Percentiles rank a stretch among this genome's conserved stretches.
Evolutionary conservation across 2,888 invertebrate species (phyloP).

Genomic region (Drosophila demipolita): DNA sequence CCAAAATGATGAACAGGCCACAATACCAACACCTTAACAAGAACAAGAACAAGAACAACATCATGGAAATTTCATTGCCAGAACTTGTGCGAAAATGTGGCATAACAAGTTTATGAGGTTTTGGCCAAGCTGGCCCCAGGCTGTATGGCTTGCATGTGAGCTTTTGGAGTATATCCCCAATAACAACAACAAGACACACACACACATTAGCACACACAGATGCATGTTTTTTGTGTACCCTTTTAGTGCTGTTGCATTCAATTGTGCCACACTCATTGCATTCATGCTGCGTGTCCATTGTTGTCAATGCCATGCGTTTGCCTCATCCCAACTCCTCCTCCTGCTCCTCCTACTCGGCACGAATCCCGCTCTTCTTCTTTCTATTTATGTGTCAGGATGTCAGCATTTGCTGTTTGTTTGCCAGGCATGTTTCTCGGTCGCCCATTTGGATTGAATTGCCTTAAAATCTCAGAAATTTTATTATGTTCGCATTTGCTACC

Average conservation of each 20-base stretch:
- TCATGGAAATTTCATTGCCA: slow-evolving; percentile 37
- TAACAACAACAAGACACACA: neutral
- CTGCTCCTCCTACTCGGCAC: neutral
- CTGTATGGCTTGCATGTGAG: slow-evolving; percentile 44
- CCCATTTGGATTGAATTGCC: slow-evolving; percentile 4
- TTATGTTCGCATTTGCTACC: slow-evolving; percentile 64
- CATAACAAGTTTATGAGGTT: slow-evolving; percentile 71
- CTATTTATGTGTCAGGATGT: slow-evolving; percentile 37
- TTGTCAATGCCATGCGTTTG: slow-evolving; percentile 39
- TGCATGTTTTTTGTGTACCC: slow-evolving; percentile 3
- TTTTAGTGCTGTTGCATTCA: slow-evolving; percentile 43
- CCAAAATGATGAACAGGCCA: slow-evolving; percentile 63
- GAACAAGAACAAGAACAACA: slow-evolving; percentile 37
- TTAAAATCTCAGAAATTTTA: slow-evolving; percentile 73
- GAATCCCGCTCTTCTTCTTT: neutral
- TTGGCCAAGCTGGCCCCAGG: slow-evolving; percentile 25
- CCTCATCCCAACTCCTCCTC: neutral
- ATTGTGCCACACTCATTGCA: slow-evolving; percentile 49
- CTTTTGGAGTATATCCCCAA: slow-evolving; percentile 41
- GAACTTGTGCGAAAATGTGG: slow-evolving; percentile 52
- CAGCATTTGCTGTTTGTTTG: slow-evolving; percentile 28
- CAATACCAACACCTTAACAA: slow-evolving; percentile 17
- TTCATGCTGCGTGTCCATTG: slow-evolving; percentile 56
- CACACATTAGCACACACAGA: neutral
- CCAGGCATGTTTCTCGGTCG: slow-evolving; percentile 20